These are phyloP conservation scores for Saguinus imperator DNA, from an alignment of 2,113 vertebrate species.

Conservation along the genomic window DNA sequence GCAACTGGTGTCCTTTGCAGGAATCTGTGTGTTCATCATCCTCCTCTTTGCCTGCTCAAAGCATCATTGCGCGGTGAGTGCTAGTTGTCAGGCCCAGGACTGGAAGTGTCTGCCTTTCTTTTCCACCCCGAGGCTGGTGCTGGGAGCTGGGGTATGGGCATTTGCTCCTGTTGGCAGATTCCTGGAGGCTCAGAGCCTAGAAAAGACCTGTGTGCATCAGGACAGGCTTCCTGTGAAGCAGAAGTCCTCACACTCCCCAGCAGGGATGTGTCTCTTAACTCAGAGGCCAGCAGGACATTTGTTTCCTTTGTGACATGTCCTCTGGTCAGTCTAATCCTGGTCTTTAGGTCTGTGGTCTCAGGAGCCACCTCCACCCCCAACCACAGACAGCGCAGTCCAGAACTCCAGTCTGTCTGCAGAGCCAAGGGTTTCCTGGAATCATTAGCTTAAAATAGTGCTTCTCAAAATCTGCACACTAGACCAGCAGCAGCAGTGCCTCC, in stretches of 20 bases:
- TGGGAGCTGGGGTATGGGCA: not conserved
- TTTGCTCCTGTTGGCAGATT: not conserved
- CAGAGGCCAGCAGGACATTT: not conserved
- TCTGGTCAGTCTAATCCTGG: not conserved
- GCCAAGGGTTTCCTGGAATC: not conserved
- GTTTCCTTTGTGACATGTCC: not conserved
- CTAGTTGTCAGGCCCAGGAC: not conserved
- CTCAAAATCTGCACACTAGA: too few species aligned
- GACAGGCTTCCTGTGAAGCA: not conserved
- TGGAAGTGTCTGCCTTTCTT: not conserved
- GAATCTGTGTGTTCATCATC: slow-evolving; percentile 88
- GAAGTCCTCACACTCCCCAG: too few species aligned
- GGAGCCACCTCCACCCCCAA: not conserved
- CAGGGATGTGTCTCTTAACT: too few species aligned
- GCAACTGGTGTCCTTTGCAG: slow-evolving; percentile 93
- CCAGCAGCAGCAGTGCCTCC: too few species aligned
- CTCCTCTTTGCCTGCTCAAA: slow-evolving; percentile 90
- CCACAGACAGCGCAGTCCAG: not conserved
- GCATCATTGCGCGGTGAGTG: slow-evolving; percentile 88
- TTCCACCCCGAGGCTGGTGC: not conserved
- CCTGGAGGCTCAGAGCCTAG: not conserved
- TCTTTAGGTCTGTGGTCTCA: not conserved
- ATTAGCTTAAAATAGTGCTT: not conserved
- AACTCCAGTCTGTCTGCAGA: not conserved
- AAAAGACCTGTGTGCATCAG: not conserved